Conservation (phyloP, 1,140 invertebrate genomes). For the Drosophila pseudoananassae region DNA sequence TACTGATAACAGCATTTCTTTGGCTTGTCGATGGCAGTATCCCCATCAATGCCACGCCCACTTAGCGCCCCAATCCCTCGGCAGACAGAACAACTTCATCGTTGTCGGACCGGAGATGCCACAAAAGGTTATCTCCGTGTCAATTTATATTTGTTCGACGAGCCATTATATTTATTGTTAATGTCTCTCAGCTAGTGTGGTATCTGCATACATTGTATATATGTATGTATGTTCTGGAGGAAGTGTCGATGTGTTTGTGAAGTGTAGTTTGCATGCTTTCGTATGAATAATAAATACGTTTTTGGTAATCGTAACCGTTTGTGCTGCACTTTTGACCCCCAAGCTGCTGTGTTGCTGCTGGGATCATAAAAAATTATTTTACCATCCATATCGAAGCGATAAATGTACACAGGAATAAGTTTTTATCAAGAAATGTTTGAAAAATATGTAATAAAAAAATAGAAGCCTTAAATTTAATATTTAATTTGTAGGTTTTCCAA, state of each 20-base stretch:
- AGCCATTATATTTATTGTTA: conserved; percentile 63
- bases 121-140: conserved; percentile 58
- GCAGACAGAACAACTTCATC: conserved; percentile 42
- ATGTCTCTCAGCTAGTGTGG: conserved; percentile 27
- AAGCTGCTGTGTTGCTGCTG: conserved; percentile 18
- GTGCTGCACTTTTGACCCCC: conserved; percentile 52
- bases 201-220: not conserved
- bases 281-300: conserved; percentile 59
- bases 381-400: conserved; percentile 19
- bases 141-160: conserved; percentile 63
- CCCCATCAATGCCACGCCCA: conserved; percentile 21
- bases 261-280: conserved; percentile 55
- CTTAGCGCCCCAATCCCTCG: not conserved
- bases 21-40: conserved; percentile 42
- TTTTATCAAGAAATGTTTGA: not conserved
- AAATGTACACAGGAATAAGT: conserved; percentile 8
- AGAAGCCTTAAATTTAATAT: too few species aligned
- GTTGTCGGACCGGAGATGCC: conserved; percentile 47
- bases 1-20: conserved; percentile 49
- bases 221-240: not conserved
- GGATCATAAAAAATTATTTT: conserved; percentile 46
- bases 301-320: conserved; percentile 52
- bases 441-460: not conserved
- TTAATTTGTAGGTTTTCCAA: too few species aligned
- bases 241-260: conserved; percentile 23